Evolutionary conservation across 1,140 invertebrate genomes (phyloP).

Genomic region (Penaeus indicus): DNA sequence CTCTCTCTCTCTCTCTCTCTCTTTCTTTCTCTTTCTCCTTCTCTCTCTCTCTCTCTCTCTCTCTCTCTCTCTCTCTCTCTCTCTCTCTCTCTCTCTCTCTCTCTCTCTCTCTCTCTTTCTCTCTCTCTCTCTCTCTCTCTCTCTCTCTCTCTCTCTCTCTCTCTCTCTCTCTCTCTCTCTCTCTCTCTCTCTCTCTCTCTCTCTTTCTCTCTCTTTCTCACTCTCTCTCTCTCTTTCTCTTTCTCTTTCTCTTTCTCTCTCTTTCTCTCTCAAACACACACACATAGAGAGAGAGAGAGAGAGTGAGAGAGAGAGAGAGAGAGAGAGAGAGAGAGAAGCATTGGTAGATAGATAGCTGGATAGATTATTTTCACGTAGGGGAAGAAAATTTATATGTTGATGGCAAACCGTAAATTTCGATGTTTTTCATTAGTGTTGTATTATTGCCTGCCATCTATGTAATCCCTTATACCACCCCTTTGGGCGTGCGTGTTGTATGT

Average conservation of each 20-base stretch:
- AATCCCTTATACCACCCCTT: no score
- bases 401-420: no score
- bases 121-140: conserved; percentile 43
- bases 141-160: neutral
- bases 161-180: neutral
- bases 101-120: conserved; percentile 35
- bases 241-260: no score
- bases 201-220: neutral
- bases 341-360: neutral
- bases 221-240: no score
- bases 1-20: no score
- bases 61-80: conserved; percentile 24
- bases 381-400: no score
- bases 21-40: no score
- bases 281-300: conserved; percentile 29
- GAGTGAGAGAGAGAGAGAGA: conserved; percentile 46
- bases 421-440: no score
- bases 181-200: neutral
- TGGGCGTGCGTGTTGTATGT: no score
- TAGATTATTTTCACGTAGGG: neutral
- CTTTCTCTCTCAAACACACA: neutral
- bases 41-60: no score
- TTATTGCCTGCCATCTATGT: no score
- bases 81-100: conserved; percentile 23
- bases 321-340: conserved; percentile 13